Conservation (phyloP, 2,113 vertebrate species). For the Carassius gibelio region DNA sequence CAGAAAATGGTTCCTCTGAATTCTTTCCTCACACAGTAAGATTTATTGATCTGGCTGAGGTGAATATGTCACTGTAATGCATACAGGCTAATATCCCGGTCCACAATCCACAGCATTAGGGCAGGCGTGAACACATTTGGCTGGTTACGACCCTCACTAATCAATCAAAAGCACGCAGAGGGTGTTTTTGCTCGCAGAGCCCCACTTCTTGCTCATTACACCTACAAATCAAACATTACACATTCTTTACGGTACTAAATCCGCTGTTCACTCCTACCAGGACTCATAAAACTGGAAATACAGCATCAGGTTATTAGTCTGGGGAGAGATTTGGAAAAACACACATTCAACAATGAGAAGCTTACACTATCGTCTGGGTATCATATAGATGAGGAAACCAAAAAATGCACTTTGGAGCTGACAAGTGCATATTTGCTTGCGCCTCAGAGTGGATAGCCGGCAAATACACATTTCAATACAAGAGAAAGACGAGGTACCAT, state of each 20-base stretch:
- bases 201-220: constrained; percentile 73
- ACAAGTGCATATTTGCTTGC: constrained; percentile 53
- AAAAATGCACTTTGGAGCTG: constrained; percentile 18
- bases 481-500: constrained; percentile 62
- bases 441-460: constrained; percentile 52
- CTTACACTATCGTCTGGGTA: neutral
- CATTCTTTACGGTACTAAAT: constrained; percentile 67
- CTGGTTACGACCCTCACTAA: constrained; percentile 68
- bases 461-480: constrained; percentile 64
- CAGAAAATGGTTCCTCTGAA: constrained; percentile 2
- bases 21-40: constrained; percentile 62
- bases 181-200: constrained; percentile 67
- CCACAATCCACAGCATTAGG: constrained; percentile 61
- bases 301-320: constrained; percentile 53
- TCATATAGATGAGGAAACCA: constrained; percentile 16
- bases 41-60: constrained; percentile 71
- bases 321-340: constrained; percentile 22
- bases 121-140: constrained; percentile 64
- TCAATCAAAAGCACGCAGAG: constrained; percentile 71
- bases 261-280: constrained; percentile 48
- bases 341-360: constrained; percentile 33
- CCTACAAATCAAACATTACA: constrained; percentile 69
- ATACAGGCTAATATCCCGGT: constrained; percentile 69
- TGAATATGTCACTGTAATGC: constrained; percentile 75
- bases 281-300: constrained; percentile 45